Evolutionary conservation across 1,140 invertebrate genomes (phyloP), one percentile per base, ranked within the genome.

Genomic region (Gonioctena quinquepunctata): DNA sequence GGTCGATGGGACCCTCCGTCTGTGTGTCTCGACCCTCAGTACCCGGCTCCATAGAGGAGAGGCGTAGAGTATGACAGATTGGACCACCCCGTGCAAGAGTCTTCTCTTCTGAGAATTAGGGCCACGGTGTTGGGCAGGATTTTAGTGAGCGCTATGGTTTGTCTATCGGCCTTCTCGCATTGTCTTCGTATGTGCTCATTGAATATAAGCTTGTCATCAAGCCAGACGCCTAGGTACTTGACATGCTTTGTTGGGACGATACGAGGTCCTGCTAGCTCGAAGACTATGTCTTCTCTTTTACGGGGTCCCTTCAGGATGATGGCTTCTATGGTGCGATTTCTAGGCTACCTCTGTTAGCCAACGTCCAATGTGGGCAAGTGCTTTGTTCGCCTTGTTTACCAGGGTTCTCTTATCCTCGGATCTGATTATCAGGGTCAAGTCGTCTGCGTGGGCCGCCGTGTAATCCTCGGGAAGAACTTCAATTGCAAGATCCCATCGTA

Each of bases 81-180:
- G 16, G 5, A 52, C 67, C 42, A n/a, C 57, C 1, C 11, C 19
- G 3, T 23, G n/a, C 16, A 69, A 5, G 3, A 50, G 3, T 50
- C 22, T n/a, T 50, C 59, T 50, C 3, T 69, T 69, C 4, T 48
- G 6, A 2, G 16, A 16, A 23, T 7, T n/a, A 22, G 42, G 62
- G 23, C 67, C 11, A 21, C 59, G 11, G 49, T 50, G 48, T 75
- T 73, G 22, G 73, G 66, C 19, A 76, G 66, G 16, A 74, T 50
- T 49, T 59, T 42, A 5, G 26, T 21, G 13, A 73, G 19, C 28
- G 59, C 48, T 2, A 8, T 22, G 50, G 2, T 8, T 22, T 19
- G 16, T 16, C 50, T 54, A 2, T 54, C 50, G 18, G 50, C 50
- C 18, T 54, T 54, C 18, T 54, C 11, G 21, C 18, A 54, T 18